Conservation (phyloP, 2,113 vertebrate genomes). For the Misgurnus anguillicaudatus region DNA sequence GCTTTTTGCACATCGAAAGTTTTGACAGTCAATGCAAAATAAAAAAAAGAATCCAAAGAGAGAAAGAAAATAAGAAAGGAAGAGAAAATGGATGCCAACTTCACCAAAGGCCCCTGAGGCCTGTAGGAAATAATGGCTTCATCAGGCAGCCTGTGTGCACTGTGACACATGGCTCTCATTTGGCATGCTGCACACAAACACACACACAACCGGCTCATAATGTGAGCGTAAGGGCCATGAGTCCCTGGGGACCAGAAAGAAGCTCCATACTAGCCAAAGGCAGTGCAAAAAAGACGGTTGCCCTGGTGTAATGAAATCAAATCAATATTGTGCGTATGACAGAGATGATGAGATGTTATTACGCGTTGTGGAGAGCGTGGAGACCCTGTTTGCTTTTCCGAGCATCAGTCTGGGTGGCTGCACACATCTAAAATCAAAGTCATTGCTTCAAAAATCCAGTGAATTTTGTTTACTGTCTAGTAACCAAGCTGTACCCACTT, state of each 20-base stretch:
- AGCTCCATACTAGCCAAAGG: constrained; percentile 54
- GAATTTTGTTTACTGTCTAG: constrained; percentile 39
- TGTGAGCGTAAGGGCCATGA: constrained; percentile 48
- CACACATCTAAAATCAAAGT: constrained; percentile 54
- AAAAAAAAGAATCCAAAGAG: neutral
- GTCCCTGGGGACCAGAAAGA: constrained; percentile 63
- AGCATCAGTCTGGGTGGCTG: constrained; percentile 61
- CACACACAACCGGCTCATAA: constrained; percentile 27
- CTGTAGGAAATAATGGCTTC: constrained; percentile 70
- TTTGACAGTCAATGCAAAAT: constrained; percentile 10
- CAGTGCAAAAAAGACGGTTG: constrained; percentile 68
- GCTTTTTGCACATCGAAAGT: neutral
- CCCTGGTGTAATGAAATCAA: constrained; percentile 66
- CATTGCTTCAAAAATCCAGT: constrained; percentile 73
- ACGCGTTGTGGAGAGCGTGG: constrained; percentile 59
- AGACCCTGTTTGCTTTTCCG: constrained; percentile 64
- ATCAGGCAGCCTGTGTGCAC: constrained; percentile 61
- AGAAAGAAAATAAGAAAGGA: constrained; percentile 51
- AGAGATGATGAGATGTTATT: constrained; percentile 72
- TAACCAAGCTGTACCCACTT: constrained; percentile 20
- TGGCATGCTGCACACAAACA: constrained; percentile 55
- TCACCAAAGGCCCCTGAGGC: constrained; percentile 57
- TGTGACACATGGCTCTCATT: constrained; percentile 63
- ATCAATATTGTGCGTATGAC: constrained; percentile 75
- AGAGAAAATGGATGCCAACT: constrained; percentile 49